Conservation (phyloP, 2,797 vertebrate species). For the Melanogrammus aeglefinus region DNA sequence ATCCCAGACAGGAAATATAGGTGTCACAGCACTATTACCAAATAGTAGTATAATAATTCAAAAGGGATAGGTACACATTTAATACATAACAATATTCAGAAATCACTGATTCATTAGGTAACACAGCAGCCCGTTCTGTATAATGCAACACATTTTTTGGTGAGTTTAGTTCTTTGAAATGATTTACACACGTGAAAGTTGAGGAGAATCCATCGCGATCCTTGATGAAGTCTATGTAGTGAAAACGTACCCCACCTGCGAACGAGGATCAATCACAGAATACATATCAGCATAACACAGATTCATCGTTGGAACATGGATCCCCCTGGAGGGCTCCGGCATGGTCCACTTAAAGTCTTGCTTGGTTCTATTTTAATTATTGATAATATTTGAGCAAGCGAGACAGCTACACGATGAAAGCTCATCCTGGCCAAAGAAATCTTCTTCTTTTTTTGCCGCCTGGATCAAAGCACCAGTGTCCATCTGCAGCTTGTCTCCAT, state of each 20-base stretch:
- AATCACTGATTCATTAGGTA: neutral
- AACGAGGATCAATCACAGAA: neutral
- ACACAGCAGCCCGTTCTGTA: neutral
- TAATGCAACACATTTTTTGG: neutral
- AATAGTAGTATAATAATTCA: neutral
- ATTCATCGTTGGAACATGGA: neutral
- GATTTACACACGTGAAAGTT: constrained; percentile 57
- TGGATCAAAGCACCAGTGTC: neutral
- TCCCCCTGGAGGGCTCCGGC: neutral
- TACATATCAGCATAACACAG: too few relatives aligned
- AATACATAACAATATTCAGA: neutral
- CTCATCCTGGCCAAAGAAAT: too few relatives aligned
- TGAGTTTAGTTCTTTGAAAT: neutral
- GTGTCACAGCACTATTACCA: neutral
- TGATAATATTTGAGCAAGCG: too few relatives aligned
- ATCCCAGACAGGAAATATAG: neutral
- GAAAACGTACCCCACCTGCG: constrained; percentile 13
- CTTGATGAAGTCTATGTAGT: constrained; percentile 38
- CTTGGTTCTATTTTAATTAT: too few relatives aligned
- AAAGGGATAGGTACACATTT: neutral
- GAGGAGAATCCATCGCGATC: constrained; percentile 56
- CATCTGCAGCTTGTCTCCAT: neutral
- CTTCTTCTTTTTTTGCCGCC: neutral
- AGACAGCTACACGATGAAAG: too few relatives aligned
- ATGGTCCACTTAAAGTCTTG: neutral